Evolutionary conservation across 1,140 invertebrate genomes (phyloP).

Genomic region (Zaprionus inermis): DNA sequence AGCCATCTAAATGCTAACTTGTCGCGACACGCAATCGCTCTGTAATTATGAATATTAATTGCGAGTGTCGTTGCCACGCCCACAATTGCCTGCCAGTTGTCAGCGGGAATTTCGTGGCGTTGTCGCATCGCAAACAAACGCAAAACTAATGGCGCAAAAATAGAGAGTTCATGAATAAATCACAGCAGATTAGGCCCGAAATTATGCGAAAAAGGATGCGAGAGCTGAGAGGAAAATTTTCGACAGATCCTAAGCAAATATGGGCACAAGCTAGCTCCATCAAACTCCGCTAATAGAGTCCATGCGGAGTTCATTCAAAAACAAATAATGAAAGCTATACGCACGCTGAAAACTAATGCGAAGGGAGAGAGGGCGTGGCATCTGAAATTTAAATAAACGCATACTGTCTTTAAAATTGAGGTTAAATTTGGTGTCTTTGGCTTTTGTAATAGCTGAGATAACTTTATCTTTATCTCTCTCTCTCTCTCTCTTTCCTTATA

Average conservation of each 20-base stretch:
- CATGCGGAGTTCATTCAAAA: slow-evolving; percentile 7
- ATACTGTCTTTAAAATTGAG: too few species aligned
- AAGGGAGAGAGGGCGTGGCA: slow-evolving; percentile 9
- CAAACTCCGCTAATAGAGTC: not conserved
- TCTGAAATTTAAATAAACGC: too few species aligned
- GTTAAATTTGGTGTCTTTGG: too few species aligned
- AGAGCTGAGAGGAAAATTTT: slow-evolving; percentile 34
- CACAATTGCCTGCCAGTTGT: slow-evolving; percentile 40
- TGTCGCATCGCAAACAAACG: slow-evolving; percentile 73
- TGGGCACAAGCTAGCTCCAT: slow-evolving; percentile 7
- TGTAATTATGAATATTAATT: slow-evolving; percentile 79
- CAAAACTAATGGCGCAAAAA: slow-evolving; percentile 76
- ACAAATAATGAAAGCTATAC: slow-evolving; percentile 32
- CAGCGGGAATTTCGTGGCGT: slow-evolving; percentile 33
- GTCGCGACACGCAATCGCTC: slow-evolving; percentile 26
- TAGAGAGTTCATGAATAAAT: slow-evolving; percentile 75
- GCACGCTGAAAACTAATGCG: slow-evolving; percentile 41
- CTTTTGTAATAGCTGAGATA: too few species aligned
- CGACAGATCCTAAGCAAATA: slow-evolving; percentile 67
- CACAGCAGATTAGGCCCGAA: slow-evolving; percentile 75
- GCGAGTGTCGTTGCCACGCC: slow-evolving; percentile 18
- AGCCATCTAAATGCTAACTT: slow-evolving; percentile 48
- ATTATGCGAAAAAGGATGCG: slow-evolving; percentile 73
- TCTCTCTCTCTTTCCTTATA: not conserved
- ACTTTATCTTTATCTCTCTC: too few species aligned